These are phyloP conservation scores for Hyaena hyaena DNA, from an alignment of 2,113 vertebrate genomes.

Conservation along the genomic window DNA sequence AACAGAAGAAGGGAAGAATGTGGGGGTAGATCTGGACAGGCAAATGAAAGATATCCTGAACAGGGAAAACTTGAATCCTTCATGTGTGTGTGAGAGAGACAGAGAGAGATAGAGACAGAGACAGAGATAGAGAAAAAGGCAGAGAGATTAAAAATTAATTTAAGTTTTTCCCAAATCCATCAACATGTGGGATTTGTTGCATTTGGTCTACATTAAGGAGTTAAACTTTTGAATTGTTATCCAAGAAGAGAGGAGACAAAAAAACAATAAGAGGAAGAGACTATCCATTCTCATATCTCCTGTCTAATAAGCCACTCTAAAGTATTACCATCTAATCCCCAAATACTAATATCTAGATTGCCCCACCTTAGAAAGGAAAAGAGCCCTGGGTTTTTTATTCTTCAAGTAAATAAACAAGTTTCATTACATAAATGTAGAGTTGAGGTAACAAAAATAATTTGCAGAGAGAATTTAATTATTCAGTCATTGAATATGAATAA, in stretches of 20 bases:
- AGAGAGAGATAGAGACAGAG: not conserved
- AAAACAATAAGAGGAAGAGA: not conserved
- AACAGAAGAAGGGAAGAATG: not conserved
- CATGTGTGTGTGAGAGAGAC: not conserved
- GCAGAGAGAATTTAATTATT: constrained; percentile 3
- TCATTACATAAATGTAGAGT: not conserved
- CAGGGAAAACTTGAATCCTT: not conserved
- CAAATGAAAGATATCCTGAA: not conserved
- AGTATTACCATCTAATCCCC: not conserved
- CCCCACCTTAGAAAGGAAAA: not conserved
- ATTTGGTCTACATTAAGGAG: not conserved
- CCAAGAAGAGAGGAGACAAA: not conserved
- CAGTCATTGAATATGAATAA: not conserved
- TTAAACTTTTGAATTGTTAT: not conserved
- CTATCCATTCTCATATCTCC: rapidly evolving
- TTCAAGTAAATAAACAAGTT: not conserved
- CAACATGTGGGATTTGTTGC: not conserved
- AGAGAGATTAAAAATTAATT: not conserved
- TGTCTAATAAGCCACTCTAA: not conserved
- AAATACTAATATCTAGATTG: not conserved
- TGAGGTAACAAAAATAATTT: not conserved
- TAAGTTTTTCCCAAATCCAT: not conserved
- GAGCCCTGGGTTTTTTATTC: not conserved
- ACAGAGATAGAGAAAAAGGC: not conserved
- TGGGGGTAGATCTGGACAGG: not conserved